These are phyloP conservation scores for Bathybates hornii DNA, from an alignment of 2,113 vertebrate species.

Conservation along the genomic window DNA sequence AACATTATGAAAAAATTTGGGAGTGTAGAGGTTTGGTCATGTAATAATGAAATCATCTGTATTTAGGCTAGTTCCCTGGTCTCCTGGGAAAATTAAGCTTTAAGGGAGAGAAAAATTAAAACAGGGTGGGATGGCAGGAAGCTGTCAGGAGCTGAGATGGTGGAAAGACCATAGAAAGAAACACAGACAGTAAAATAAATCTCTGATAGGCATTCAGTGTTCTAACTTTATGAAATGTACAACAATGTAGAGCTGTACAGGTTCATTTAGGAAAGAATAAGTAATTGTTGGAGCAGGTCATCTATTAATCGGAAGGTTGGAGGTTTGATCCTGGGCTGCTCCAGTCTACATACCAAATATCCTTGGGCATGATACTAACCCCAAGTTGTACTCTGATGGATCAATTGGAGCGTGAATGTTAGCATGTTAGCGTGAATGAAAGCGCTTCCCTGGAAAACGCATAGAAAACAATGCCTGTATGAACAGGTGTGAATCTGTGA, in stretches of 20 bases:
- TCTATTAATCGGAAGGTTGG: neutral
- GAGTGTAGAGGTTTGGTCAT: fast-evolving
- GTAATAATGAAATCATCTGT: neutral
- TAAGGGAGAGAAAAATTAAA: neutral
- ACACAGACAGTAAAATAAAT: neutral
- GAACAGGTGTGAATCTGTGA: neutral
- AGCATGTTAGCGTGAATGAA: neutral
- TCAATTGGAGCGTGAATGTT: neutral
- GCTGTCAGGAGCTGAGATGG: neutral
- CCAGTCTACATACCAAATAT: neutral
- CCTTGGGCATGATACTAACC: neutral
- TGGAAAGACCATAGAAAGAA: neutral
- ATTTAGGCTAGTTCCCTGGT: neutral
- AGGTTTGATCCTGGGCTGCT: neutral
- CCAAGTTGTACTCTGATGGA: fast-evolving
- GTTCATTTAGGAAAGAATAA: neutral
- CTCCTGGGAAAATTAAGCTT: fast-evolving
- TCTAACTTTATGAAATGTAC: neutral
- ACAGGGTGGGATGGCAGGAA: neutral
- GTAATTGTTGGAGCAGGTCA: neutral
- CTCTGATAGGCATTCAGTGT: neutral
- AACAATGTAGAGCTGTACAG: neutral
- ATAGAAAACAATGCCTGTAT: neutral
- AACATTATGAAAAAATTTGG: neutral
- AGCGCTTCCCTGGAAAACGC: neutral